phyloP scores from a whole-genome alignment of 2,797 vertebrate species.

The Lepus townsendii region DNA sequence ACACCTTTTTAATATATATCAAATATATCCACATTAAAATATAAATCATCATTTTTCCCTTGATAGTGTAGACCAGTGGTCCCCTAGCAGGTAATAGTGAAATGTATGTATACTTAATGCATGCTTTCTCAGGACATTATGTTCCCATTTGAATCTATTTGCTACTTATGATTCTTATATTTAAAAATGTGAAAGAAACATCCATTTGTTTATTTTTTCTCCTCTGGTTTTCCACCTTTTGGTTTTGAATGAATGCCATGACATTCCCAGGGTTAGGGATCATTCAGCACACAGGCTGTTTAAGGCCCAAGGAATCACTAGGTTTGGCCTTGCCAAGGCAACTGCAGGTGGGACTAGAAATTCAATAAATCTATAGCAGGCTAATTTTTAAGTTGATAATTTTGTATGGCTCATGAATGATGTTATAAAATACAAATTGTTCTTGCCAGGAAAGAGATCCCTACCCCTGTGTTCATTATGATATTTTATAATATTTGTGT shows the following conservation, averaged over 20 bases:
- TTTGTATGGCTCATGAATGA: no score
- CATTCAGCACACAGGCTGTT: no score
- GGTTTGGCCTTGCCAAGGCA: no score
- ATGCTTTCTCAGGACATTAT: neutral
- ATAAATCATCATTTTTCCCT: constrained; percentile 41
- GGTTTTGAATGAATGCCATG: neutral
- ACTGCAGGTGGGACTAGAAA: no score
- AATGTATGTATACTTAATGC: neutral
- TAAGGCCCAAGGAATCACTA: no score
- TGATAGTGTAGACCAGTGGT: constrained; percentile 9
- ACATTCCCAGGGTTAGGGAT: neutral
- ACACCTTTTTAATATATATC: constrained; percentile 29
- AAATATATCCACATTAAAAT: neutral
- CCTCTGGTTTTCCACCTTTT: constrained; percentile 57
- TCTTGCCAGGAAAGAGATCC: no score
- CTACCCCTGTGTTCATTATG: neutral
- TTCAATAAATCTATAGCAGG: no score
- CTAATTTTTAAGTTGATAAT: no score
- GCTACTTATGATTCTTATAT: constrained; percentile 21
- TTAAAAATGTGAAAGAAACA: constrained; percentile 58
- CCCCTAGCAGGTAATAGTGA: constrained; percentile 41
- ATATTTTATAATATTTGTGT: neutral
- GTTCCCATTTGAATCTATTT: constrained; percentile 58
- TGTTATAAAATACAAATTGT: no score
- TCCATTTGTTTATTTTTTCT: neutral